phyloP scores from a whole-genome alignment of 2,888 invertebrate genomes.

The Anodontia alba region DNA sequence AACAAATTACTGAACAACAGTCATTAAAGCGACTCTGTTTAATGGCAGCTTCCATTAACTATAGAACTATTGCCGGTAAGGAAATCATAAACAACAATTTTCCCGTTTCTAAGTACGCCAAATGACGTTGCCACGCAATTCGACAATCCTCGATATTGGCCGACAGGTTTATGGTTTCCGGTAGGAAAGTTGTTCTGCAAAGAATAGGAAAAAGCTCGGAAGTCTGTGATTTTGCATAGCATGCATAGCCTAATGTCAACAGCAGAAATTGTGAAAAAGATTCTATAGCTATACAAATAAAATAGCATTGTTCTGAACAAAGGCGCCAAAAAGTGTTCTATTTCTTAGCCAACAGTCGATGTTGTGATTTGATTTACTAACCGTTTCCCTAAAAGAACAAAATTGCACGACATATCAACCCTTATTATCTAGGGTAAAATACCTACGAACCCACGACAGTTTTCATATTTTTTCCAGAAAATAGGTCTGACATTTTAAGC shows the following conservation, averaged over 20 bases:
- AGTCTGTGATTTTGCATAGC: slow-evolving; percentile 13
- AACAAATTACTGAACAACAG: slow-evolving; percentile 21
- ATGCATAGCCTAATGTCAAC: slow-evolving; percentile 1
- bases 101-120: slow-evolving; percentile 17
- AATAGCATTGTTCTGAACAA: too few relatives aligned
- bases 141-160: slow-evolving; percentile 37
- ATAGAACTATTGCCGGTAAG: slow-evolving; percentile 22
- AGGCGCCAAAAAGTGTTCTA: too few relatives aligned
- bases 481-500: too few relatives aligned
- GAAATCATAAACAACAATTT: slow-evolving; percentile 49
- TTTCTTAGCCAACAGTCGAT: too few relatives aligned
- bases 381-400: too few relatives aligned
- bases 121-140: slow-evolving; percentile 48
- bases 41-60: slow-evolving; percentile 25
- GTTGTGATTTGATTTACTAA: too few relatives aligned
- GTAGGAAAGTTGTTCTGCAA: slow-evolving; percentile 32
- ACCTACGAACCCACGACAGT: too few relatives aligned
- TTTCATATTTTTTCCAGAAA: too few relatives aligned
- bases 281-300: too few relatives aligned
- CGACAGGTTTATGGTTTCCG: slow-evolving; percentile 40
- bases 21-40: slow-evolving; percentile 20
- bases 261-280: too few relatives aligned
- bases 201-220: slow-evolving; percentile 21
- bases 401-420: too few relatives aligned
- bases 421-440: too few relatives aligned